phyloP scores from a whole-genome alignment of 2,888 invertebrate species.

The Tinea trinotella region DNA sequence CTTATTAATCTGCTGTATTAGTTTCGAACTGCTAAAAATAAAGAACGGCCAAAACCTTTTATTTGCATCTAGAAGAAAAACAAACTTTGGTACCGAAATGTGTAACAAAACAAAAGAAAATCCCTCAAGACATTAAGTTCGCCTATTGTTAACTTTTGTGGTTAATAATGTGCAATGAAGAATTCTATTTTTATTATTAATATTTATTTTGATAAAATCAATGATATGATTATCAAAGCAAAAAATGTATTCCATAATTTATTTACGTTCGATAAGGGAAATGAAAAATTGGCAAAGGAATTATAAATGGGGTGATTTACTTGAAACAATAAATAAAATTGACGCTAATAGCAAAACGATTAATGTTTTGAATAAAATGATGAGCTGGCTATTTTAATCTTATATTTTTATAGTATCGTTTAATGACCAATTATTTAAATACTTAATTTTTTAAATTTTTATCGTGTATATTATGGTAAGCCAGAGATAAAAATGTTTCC shows the following conservation, averaged over 20 bases:
- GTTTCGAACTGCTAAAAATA: too few species aligned
- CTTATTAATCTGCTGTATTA: too few species aligned
- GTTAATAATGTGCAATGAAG: too few species aligned
- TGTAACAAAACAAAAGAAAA: too few species aligned
- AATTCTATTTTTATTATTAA: background rate
- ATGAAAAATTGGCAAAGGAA: conserved; percentile 11
- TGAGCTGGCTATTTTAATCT: background rate
- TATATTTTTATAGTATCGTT: too few species aligned
- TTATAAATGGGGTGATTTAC: conserved; percentile 1
- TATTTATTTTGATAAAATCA: background rate
- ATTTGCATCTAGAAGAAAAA: too few species aligned
- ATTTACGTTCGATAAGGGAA: conserved; percentile 11
- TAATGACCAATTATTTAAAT: background rate
- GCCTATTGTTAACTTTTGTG: too few species aligned
- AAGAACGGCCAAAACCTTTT: too few species aligned
- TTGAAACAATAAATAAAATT: conserved; percentile 2
- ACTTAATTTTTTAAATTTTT: background rate
- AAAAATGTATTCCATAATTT: background rate
- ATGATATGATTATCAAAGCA: background rate
- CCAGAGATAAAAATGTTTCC: too few species aligned
- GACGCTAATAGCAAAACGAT: background rate
- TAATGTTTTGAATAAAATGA: background rate
- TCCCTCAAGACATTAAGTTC: too few species aligned
- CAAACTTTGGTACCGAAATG: too few species aligned
- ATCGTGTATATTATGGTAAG: too few species aligned